A percentile compares a stretch with the other conserved stretches of the same genome.
Conservation (phyloP, 2,797 vertebrate genomes). For the Novumbra hubbsi region DNA sequence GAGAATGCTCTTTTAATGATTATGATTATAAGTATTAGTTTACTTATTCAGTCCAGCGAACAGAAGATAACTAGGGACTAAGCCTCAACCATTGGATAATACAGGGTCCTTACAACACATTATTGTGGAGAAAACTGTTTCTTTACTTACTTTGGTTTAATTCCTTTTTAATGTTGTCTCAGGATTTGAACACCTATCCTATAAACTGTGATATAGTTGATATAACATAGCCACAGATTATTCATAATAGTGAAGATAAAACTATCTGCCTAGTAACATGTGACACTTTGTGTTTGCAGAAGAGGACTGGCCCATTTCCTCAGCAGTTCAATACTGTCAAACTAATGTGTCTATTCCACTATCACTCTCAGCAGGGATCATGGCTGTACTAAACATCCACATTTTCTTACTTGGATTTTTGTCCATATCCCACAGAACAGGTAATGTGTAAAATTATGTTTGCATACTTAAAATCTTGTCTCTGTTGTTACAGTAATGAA, state of each 20-base stretch:
- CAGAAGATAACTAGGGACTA: too few species aligned
- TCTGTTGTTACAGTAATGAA: not conserved
- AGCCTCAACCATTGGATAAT: too few species aligned
- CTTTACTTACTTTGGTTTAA: too few species aligned
- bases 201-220: not conserved
- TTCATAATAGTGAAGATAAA: too few species aligned
- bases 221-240: not conserved
- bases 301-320: not conserved
- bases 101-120: too few species aligned
- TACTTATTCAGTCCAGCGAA: too few species aligned
- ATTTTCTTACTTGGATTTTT: not conserved
- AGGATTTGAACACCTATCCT: too few species aligned
- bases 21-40: too few species aligned
- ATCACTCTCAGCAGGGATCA: not conserved
- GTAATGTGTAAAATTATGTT: not conserved
- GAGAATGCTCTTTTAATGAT: too few species aligned
- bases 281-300: not conserved
- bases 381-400: not conserved
- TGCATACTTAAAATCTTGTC: not conserved
- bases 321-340: not conserved
- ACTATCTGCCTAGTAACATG: conserved; percentile 4
- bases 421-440: not conserved
- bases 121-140: too few species aligned
- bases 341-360: not conserved
- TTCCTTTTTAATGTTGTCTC: too few species aligned